These are phyloP conservation scores for Drosophila imparisetae DNA, from an alignment of 2,888 invertebrate species.

Conservation along the genomic window DNA sequence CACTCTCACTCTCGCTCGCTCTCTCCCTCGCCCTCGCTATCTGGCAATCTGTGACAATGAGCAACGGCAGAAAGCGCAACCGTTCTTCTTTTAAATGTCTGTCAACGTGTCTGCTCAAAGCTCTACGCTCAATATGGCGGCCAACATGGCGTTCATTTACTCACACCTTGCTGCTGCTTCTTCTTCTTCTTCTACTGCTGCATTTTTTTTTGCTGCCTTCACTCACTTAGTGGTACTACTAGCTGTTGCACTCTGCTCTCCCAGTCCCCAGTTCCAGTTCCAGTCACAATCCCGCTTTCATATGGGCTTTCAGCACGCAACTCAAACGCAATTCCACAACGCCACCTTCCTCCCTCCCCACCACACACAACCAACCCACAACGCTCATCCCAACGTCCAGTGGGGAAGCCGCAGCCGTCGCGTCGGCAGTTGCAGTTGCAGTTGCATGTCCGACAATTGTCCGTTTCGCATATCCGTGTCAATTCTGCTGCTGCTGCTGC, in stretches of 20 bases:
- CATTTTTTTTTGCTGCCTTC: conserved; percentile 31
- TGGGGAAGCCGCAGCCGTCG: conserved; percentile 67
- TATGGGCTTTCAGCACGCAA: conserved; percentile 76
- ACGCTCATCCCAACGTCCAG: conserved; percentile 39
- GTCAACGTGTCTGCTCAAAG: conserved; percentile 53
- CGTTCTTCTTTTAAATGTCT: conserved; percentile 70
- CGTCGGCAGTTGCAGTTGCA: conserved; percentile 52
- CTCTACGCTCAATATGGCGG: conserved; percentile 77
- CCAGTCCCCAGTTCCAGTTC: conserved; percentile 8
- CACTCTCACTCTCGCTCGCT: background rate
- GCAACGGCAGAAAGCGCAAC: conserved; percentile 62
- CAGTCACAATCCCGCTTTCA: conserved; percentile 61
- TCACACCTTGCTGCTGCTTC: conserved; percentile 41
- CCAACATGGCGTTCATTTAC: conserved; percentile 81
- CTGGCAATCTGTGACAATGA: conserved; percentile 61
- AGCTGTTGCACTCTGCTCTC: conserved; percentile 26
- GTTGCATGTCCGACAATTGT: conserved; percentile 62
- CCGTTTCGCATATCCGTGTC: conserved; percentile 45
- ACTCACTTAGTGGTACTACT: conserved; percentile 51
- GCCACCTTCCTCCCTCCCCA: background rate
- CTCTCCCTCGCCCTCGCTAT: conserved; percentile 7
- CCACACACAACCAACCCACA: background rate
- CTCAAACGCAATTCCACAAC: conserved; percentile 56
- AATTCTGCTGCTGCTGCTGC: conserved; percentile 32
- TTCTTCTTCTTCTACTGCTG: background rate